Conservation (phyloP, 2,888 invertebrate species). For the Pherbina coryleti region DNA sequence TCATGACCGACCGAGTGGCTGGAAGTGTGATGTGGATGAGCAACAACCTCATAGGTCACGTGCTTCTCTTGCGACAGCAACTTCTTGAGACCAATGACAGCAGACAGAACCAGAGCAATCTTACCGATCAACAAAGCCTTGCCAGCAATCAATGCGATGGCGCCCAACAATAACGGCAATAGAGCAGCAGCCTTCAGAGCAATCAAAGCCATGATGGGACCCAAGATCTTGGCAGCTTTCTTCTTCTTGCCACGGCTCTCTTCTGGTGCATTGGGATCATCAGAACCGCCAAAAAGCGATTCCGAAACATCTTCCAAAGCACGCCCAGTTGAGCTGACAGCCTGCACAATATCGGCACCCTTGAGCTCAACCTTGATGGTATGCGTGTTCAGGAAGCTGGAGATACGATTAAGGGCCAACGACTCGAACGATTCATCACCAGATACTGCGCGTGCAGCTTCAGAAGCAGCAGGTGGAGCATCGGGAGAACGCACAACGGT, state of each 20-base stretch:
- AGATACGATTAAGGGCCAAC: constrained; percentile 77
- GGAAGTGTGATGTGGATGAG: constrained; percentile 84
- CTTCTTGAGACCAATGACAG: constrained; percentile 87
- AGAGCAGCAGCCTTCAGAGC: constrained; percentile 85
- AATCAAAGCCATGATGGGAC: constrained; percentile 81
- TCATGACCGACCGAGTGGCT: constrained; percentile 80
- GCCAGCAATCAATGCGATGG: constrained; percentile 86
- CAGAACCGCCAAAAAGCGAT: constrained; percentile 73
- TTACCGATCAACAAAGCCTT: constrained; percentile 88
- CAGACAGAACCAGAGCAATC: constrained; percentile 84
- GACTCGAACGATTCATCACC: constrained; percentile 78
- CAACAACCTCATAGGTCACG: constrained; percentile 89
- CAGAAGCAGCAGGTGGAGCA: constrained; percentile 76
- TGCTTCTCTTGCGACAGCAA: constrained; percentile 85
- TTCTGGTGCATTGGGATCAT: constrained; percentile 72
- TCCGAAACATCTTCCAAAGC: constrained; percentile 82
- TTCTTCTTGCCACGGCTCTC: constrained; percentile 86
- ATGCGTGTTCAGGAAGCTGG: constrained; percentile 83
- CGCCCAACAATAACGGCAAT: constrained; percentile 83
- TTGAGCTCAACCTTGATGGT: constrained; percentile 87
- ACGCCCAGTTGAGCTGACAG: constrained; percentile 83
- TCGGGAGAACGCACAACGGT: constrained; percentile 83
- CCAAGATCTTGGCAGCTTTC: constrained; percentile 83
- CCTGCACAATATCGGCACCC: constrained; percentile 85
- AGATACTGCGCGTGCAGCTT: constrained; percentile 80